Base-by-base conservation (phyloP, 2,797 vertebrate species). In the Xiphophorus birchmanni region DNA sequence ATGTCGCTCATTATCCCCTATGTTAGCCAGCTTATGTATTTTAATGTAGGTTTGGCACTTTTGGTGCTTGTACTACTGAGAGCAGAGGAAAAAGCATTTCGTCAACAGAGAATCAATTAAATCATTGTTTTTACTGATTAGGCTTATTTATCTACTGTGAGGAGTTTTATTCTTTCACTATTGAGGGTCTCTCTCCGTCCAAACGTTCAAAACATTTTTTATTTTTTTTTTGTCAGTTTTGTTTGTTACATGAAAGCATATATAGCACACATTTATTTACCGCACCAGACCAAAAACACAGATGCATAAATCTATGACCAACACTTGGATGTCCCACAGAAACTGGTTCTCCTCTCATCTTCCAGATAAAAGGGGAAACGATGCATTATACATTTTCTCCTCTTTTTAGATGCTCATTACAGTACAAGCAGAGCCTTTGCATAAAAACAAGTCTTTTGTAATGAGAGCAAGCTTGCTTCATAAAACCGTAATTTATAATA, bases 311-410 rank as follows among this genome's bases (percentile, higher is more conserved):
- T 84, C 81, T 86, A 67, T 94, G 92, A 94, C 93, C 92, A 92
- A 69, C 75, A 83, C 86, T 87, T 94, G 91, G 83, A 92, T 52
- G 88, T 95, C 93, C 93, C 94, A 87, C 56, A 88, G 92, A 94
- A 93, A 94, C 93, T 83, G 78, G 78, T 77, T 83, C 48, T 87
- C 85, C 87, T 92, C 86, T 90, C 82, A 93, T 92, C 92, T 77
- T 78, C 58, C 21, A 85, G 88, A 94, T 94, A 76, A 94, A 93
- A 92, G 78, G 58, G 82, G 88, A 90, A 74, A 83, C 81, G 71
- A 93, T 91, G 84, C 88, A 94, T 93, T 88, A 90, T 88, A 91
- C 86, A 90, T 93, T 83, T 82, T 80, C 80, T 76, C 82, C 67
- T 87, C 83, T 90, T 84, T 87, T 86, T 84, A 89, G 75, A 80